Conservation (phyloP, 2,113 vertebrate species). For the Lethenteron camtschaticum region DNA sequence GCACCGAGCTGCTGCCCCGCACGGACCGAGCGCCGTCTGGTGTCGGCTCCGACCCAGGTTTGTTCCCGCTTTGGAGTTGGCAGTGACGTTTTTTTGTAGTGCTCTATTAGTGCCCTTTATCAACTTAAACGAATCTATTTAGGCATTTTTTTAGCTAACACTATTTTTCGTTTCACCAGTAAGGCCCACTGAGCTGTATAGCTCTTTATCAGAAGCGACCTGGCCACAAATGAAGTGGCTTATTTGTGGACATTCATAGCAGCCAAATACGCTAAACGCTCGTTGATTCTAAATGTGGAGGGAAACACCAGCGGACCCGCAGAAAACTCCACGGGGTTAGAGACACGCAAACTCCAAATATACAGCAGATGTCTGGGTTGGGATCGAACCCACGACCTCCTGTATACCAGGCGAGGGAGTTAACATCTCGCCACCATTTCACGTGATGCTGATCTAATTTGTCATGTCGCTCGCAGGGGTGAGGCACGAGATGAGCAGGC, state of each 20-base stretch:
- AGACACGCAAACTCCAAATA: too few relatives aligned
- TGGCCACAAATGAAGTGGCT: too few relatives aligned
- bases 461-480: not conserved
- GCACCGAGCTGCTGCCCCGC: constrained; percentile 38
- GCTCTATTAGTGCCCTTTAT: not conserved
- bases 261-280: too few relatives aligned
- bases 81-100: constrained; percentile 10
- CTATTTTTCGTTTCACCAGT: not conserved
- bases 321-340: too few relatives aligned
- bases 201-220: too few relatives aligned
- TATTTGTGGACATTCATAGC: too few relatives aligned
- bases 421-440: not conserved
- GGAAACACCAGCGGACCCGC: too few relatives aligned
- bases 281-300: too few relatives aligned
- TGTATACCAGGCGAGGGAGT: not conserved
- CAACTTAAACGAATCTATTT: not conserved
- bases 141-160: not conserved
- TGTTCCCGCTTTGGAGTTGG: constrained; percentile 25
- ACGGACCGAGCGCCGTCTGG: constrained; percentile 24
- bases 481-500: constrained; percentile 31
- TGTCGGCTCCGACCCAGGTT: constrained; percentile 11
- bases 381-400: not conserved
- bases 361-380: too few relatives aligned
- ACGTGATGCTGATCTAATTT: not conserved
- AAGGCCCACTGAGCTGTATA: too few relatives aligned